Base-by-base conservation (phyloP, 2,888 invertebrate genomes). In the Pyrgus malvae region DNA sequence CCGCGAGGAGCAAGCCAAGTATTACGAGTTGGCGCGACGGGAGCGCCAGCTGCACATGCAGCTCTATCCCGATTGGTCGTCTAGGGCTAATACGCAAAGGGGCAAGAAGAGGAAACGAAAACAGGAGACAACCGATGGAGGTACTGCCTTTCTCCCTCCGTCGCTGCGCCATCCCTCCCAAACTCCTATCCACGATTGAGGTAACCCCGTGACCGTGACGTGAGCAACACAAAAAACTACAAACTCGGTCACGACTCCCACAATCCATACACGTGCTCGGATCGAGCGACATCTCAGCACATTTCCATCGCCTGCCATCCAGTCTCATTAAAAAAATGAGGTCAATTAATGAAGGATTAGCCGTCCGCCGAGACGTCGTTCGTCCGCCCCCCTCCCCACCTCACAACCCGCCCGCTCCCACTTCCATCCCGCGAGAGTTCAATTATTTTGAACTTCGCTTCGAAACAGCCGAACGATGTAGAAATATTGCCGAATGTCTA, bases 51-150 rank as follows among this genome's bases (percentile, higher is more conserved):
- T 98, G 90, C 99, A 99, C 93, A 96, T 97, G 96, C 97, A 98
- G 94, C 95, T 98, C 92, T 98, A 99, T 93, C 99, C 99, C 86
- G 98, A 98, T 93, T 99, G 99, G 99, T 97, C 97, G 92, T 97
- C 97, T 93, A 98, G 99, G 92, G 95, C 99, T 92, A 99, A 99
- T 94, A 98, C 99, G 93, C 98, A 99, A 92, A 96, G 98, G 92
- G 98, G 98, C 94, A 97, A 97, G 94, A 99, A 98, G 95, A 97
- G 99, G 96, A 99, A 99, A 94, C 95, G 97, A 95, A 97, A 97
- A 94, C 96, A 96, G 96, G 97, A 97, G 93, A 95, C 96, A 93
- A 95, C 95, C 94, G 97, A 96, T 94, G 97, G 96, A 96, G 97
- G 97, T 96, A 96, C 93, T 93, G 92, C 92, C 91, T 91, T 86